Conservation (phyloP, 2,113 vertebrate genomes). For the Poeciliopsis retropinna region DNA sequence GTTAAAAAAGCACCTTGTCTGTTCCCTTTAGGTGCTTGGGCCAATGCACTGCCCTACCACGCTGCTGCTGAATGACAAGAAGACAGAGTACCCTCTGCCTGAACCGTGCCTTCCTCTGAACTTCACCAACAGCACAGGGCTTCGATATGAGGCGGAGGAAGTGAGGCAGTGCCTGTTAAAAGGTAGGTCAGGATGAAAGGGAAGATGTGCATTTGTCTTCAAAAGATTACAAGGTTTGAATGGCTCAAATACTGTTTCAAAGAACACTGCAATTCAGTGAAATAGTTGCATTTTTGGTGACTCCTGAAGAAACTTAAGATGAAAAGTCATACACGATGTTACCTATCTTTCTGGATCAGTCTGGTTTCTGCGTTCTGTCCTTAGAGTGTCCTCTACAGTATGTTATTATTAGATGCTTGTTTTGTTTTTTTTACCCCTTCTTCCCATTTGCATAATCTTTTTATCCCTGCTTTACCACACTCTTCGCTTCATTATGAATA, state of each 20-base stretch:
- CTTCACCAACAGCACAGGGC: conserved; percentile 68
- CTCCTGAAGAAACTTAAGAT: neutral
- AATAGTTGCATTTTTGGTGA: neutral
- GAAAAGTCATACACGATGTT: neutral
- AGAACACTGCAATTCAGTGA: conserved; percentile 16
- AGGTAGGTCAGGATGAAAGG: conserved; percentile 64
- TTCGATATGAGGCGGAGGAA: conserved; percentile 80
- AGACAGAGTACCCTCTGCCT: conserved; percentile 69
- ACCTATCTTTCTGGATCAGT: conserved; percentile 7
- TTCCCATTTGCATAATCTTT: conserved; percentile 46
- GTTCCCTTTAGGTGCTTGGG: conserved; percentile 59
- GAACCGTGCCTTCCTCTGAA: conserved; percentile 65
- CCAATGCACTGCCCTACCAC: conserved; percentile 76
- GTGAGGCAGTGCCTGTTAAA: conserved; percentile 80
- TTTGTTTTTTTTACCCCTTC: conserved; percentile 10
- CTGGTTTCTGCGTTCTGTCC: conserved; percentile 18
- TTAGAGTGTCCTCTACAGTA: conserved; percentile 28
- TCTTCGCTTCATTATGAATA: conserved; percentile 6
- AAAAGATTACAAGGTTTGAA: conserved; percentile 19
- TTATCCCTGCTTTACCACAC: conserved; percentile 24
- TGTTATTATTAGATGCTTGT: neutral
- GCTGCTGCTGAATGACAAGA: conserved; percentile 63
- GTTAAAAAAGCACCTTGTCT: neutral
- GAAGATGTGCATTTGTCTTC: conserved; percentile 24
- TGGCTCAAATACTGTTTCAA: neutral